Evolutionary conservation across 2,113 vertebrate genomes (phyloP), one percentile per base, ranked within the genome.

Genomic region (Mobula birostris): DNA sequence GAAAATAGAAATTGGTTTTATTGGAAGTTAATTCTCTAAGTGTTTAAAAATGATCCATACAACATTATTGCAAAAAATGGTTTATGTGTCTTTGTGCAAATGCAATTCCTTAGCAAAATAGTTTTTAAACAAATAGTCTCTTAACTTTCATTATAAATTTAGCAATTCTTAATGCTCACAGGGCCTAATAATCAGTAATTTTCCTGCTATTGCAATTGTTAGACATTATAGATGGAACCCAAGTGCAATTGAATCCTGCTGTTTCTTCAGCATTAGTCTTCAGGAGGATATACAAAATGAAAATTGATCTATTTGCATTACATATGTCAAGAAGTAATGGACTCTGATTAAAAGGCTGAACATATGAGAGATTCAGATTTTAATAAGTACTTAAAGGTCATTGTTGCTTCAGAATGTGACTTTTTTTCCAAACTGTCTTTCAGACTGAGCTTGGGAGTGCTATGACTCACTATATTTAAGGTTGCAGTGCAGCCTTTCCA

Each of bases 291-390:
- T 90, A 85, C 17, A 90, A 90, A 90, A 90, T 66, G 85, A 90
- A 90, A 90, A 90, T 90, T 66, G 85, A 90, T 32, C 61, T 32
- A 68, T 68, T 88, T 88, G 83, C 83, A 88, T 88, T 66, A 90
- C 14, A n/a, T 90, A 90, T 36, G 32, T 15, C 19, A 63, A 90
- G 61, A 90, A 58, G 85, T 90, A 90, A 90, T 90, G 58, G 15
- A 68, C 21, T 17, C 61, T 90, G 32, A 90, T 66, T 90, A 66
- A 66, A 90, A 68, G 61, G 5, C 85, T 90, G 85, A 14, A 66
- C 61, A 90, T 66, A n/a, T 19, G 21, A 90, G 63, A 90, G 85
- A 90, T 90, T 90, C n/a, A 90, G n/a, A n/a, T 61, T 90, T 90
- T 90, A 66, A 90, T 66, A 90, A 66, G 17, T 7, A 90, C n/a